A percentile compares a stretch with the other conserved stretches of the same genome.
Conservation (phyloP, 2,888 invertebrate genomes). For the Ophion ventricosus region DNA sequence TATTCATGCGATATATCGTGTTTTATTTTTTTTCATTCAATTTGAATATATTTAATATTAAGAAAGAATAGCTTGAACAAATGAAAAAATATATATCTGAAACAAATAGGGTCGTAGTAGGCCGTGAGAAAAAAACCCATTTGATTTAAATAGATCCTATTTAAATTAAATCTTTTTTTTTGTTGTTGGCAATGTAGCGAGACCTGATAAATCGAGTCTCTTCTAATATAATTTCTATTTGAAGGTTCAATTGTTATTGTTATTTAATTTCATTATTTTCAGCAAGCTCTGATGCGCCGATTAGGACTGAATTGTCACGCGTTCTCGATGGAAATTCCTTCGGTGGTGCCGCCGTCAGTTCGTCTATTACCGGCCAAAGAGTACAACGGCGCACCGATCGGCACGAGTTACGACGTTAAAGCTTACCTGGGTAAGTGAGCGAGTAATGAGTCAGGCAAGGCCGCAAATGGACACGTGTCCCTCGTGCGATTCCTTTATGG, state of each 20-base stretch:
- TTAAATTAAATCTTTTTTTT: too few relatives aligned
- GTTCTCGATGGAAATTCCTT: slow-evolving; percentile 91
- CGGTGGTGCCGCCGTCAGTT: slow-evolving; percentile 95
- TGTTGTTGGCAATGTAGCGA: too few relatives aligned
- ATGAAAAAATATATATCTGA: too few relatives aligned
- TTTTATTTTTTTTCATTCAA: too few relatives aligned
- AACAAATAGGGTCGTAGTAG: too few relatives aligned
- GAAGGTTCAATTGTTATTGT: background rate
- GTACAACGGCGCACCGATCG: slow-evolving; percentile 95
- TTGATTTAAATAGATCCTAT: too few relatives aligned
- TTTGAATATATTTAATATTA: too few relatives aligned
- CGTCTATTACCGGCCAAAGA: slow-evolving; percentile 95
- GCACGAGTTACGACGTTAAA: slow-evolving; percentile 94
- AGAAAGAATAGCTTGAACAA: too few relatives aligned
- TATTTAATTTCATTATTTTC: slow-evolving; percentile 73
- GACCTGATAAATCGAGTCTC: too few relatives aligned
- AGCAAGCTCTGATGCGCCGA: slow-evolving; percentile 92
- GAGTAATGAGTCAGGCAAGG: background rate
- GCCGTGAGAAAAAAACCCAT: too few relatives aligned
- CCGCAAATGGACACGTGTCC: background rate
- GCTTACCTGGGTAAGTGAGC: slow-evolving; percentile 91
- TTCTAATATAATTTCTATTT: background rate
- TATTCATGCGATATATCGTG: too few relatives aligned
- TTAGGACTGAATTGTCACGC: slow-evolving; percentile 92
- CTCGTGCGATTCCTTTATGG: background rate